Base-by-base conservation (phyloP, 2,888 invertebrate species). In the Drosophila multiciliata region DNA sequence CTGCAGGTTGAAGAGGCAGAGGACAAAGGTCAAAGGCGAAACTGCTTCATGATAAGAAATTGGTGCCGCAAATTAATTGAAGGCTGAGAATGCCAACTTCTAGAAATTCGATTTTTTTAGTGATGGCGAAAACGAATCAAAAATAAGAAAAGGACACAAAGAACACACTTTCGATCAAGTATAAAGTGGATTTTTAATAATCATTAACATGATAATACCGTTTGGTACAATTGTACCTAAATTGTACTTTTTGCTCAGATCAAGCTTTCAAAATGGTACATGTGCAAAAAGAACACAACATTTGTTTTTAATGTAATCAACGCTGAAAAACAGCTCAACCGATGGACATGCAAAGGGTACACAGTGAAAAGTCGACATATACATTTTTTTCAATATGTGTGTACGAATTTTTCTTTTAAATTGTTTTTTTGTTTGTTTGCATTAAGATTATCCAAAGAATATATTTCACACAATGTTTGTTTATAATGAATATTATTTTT, bases 271-370 rank as follows among this genome's bases (percentile, higher is more conserved):
- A 32, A 35, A 26, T 53, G 35, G 23, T 55, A 36, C 54, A 36
- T 36, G 8, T 55, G 38, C n/a, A 23, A 45, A 36, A 15, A 6
- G 6, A 15, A 36, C 29, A 45, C 23, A 45, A 38, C n/a, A 23
- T 12, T 38, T 55, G 55, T 17, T 38, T 12, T n/a, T 38, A 55
- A 55, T 55, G 38, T 55, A 38, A 38, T 55, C 55, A 55, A 38
- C 38, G 26, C 55, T 55, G 38, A 38, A 55, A 36, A 55, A 29
- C 55, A n/a, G 36, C 55, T 2, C 55, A 55, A 26, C 38, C 38
- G 17, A 55, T 29, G 26, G 26, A 26, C 26, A 38, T 57, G 42
- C 40, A 57, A 42, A 32, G 15, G 26, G 42, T 57, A 57, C 57
- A 57, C 57, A 42, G 57, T 42, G 29, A 57, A 32, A 40, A 57